These are phyloP conservation scores for Camptogramma bilineatum DNA, from an alignment of 2,888 invertebrate species.

Conservation along the genomic window DNA sequence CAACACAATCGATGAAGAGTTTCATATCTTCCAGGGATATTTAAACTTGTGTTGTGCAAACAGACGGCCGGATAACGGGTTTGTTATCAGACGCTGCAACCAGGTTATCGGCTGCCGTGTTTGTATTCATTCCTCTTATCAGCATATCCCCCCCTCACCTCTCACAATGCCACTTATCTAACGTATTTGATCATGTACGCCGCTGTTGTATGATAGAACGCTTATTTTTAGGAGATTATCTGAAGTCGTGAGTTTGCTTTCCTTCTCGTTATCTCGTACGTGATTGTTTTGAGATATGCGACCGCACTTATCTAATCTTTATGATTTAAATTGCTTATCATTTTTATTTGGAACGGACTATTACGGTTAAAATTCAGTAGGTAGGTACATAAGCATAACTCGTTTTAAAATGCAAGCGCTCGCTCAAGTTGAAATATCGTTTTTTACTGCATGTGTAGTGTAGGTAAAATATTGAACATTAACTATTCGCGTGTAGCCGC, in stretches of 20 bases:
- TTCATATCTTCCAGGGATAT: conserved; percentile 36
- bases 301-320: conserved; percentile 48
- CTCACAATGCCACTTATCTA: conserved; percentile 67
- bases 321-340: conserved; percentile 50
- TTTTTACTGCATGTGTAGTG: conserved; percentile 60
- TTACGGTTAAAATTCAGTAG: conserved; percentile 41
- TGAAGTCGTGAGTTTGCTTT: conserved; percentile 51
- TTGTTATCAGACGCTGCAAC: conserved; percentile 72
- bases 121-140: conserved; percentile 74
- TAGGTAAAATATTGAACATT: conserved; percentile 69
- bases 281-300: conserved; percentile 52
- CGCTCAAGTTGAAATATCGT: conserved; percentile 52
- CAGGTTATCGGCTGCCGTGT: conserved; percentile 80
- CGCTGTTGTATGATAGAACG: conserved; percentile 66
- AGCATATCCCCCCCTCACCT: conserved; percentile 68
- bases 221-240: conserved; percentile 69
- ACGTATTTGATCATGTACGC: conserved; percentile 56
- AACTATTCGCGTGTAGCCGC: conserved; percentile 72
- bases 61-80: conserved; percentile 56
- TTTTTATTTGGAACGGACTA: conserved; percentile 54
- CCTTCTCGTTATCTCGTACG: conserved; percentile 51
- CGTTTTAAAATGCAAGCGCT: conserved; percentile 50
- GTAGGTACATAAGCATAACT: too few relatives aligned
- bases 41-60: conserved; percentile 47
- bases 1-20: conserved; percentile 34